These are phyloP conservation scores for Heliconius melpomene DNA, from an alignment of 1,140 invertebrate species.

Conservation along the genomic window DNA sequence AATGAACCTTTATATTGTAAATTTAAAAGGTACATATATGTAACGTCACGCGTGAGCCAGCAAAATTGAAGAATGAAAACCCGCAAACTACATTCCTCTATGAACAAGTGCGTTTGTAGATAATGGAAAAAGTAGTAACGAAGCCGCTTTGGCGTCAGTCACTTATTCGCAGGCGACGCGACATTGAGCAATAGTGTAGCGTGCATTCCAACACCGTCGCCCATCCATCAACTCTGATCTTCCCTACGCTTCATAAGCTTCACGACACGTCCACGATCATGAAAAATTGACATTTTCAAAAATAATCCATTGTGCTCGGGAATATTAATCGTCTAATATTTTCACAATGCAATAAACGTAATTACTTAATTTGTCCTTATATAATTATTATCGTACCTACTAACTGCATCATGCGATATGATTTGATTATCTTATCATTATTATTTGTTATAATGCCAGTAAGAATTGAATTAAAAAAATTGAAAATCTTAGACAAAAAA, in stretches of 20 bases:
- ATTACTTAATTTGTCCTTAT: background rate
- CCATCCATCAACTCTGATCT: slow-evolving; percentile 58
- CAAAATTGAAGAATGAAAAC: background rate
- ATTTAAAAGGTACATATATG: no score
- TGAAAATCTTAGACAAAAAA: no score
- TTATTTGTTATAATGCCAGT: no score
- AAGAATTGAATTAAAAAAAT: no score
- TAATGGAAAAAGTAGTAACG: slow-evolving; percentile 43
- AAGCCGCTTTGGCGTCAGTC: slow-evolving; percentile 41
- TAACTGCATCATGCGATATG: no score
- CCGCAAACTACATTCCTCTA: background rate
- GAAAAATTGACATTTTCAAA: slow-evolving; percentile 47
- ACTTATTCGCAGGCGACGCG: slow-evolving; percentile 57
- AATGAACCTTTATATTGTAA: no score
- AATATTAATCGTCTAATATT: background rate
- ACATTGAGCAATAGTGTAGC: slow-evolving; percentile 66
- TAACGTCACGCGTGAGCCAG: background rate
- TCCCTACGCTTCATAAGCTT: slow-evolving; percentile 35
- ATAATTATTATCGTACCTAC: no score
- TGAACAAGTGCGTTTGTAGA: background rate
- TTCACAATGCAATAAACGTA: background rate
- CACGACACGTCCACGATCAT: slow-evolving; percentile 34
- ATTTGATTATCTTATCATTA: no score
- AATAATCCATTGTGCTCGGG: slow-evolving; percentile 35
- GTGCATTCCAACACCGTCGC: slow-evolving; percentile 45